phyloP scores from a whole-genome alignment of 2,797 vertebrate species.

The Sebastes umbrosus region DNA sequence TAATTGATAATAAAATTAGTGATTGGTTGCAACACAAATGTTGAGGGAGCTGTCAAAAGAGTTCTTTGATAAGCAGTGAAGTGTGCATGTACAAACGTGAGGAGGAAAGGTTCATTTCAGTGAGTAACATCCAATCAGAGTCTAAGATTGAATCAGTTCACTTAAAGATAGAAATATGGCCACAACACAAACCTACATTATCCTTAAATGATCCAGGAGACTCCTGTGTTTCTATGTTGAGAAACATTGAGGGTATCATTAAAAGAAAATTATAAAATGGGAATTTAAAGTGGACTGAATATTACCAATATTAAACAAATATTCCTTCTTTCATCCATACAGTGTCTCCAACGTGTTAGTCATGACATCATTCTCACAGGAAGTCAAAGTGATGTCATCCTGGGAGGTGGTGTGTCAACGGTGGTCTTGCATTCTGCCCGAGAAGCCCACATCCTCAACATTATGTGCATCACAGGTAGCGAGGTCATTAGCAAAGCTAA shows the following conservation, averaged over 20 bases:
- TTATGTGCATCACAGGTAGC: slow-evolving; percentile 50
- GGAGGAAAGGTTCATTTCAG: background rate
- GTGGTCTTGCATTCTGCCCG: slow-evolving; percentile 42
- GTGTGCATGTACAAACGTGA: background rate
- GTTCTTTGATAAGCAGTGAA: background rate
- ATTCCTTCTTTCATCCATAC: too few species aligned
- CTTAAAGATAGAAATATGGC: background rate
- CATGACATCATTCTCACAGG: background rate
- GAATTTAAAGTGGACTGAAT: background rate
- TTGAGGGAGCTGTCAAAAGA: background rate
- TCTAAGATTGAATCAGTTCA: background rate
- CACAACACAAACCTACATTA: background rate
- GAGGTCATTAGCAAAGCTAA: slow-evolving; percentile 44
- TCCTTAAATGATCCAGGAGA: background rate
- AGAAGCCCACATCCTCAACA: slow-evolving; percentile 48
- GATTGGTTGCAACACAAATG: background rate
- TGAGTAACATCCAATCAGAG: background rate
- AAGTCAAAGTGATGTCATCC: slow-evolving; percentile 17
- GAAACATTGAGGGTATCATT: too few species aligned
- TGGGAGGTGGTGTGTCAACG: slow-evolving; percentile 19
- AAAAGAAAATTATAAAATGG: background rate
- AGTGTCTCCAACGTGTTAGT: background rate
- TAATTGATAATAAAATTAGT: background rate
- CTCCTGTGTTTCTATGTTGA: too few species aligned
- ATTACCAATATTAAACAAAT: background rate